Base-by-base conservation (phyloP, 2,113 vertebrate genomes). In the Ancistrus triradiatus region DNA sequence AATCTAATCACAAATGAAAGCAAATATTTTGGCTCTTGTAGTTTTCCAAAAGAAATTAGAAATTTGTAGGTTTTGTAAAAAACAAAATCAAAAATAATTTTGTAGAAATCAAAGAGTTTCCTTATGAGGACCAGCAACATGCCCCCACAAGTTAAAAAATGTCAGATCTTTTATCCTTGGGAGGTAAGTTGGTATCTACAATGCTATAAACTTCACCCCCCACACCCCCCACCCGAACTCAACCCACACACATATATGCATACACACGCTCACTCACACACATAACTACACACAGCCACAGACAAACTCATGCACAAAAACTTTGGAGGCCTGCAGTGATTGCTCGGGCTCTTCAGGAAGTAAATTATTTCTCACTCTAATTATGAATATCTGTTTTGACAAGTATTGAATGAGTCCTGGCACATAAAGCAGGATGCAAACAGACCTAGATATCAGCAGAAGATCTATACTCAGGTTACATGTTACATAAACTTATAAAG, bases 321-420 rank as follows among this genome's bases (percentile, higher is more conserved):
- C 9, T 18, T n/a, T 38, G 10, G 2, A 5, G 35, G 6, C 38
- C 13, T 64, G 74, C 48, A 57, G 44, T 44, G 58, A 60, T 70
- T 78, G 77, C 77, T 70, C 61, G 52, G 70, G 24, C 37, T 51
- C 74, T 76, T 81, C 62, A 2, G 77, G 78, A 79, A 50, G 59
- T 79, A 77, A 80, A 79, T 85, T 75, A 77, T 46, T 40, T 15
- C 49, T 60, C 13, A 25, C n/a, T 66, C 48, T 76, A 74, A 83
- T 82, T 78, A 81, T 66, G 79, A 68, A 33, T 63, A 69, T 74
- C 68, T 8, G 22, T 47, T 63, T 64, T 59, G 31, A 71, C 44
- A 61, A 25, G 61, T 74, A 61, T 72, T 43, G 60, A 61, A 65
- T 69, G 24, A 75, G 67, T 46, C 63, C 64, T 78, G 77, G 70